Evolutionary conservation across 2,797 vertebrate genomes (phyloP).

Genomic region (Myiotriccus ornatus): DNA sequence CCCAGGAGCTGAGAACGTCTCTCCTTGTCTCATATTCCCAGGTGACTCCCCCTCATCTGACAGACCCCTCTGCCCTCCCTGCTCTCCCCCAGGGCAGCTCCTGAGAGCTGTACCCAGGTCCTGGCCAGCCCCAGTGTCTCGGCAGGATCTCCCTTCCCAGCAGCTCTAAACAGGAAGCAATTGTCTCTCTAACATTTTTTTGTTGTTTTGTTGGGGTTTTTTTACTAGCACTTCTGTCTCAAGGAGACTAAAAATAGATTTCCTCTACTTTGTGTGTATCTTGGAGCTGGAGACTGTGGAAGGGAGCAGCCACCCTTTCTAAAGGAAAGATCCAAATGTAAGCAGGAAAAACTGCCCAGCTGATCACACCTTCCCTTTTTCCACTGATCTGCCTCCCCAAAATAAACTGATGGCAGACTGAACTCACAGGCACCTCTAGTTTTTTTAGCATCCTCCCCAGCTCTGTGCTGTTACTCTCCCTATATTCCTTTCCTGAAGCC

Average conservation of each 20-base stretch:
- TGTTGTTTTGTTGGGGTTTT: neutral
- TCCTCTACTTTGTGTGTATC: neutral
- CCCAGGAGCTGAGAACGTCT: neutral
- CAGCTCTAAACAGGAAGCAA: conserved; percentile 22
- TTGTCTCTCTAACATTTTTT: conserved; percentile 6
- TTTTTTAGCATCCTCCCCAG: neutral
- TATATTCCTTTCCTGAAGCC: neutral
- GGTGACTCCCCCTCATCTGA: neutral
- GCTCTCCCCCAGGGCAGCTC: neutral
- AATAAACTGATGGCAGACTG: neutral
- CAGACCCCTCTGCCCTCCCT: neutral
- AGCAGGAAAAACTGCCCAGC: neutral
- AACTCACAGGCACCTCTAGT: neutral
- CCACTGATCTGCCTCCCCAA: neutral
- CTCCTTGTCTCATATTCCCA: neutral
- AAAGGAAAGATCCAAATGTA: neutral
- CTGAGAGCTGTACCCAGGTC: neutral
- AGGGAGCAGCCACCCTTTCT: neutral
- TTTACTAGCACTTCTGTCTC: neutral
- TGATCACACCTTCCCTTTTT: neutral
- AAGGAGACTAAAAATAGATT: conserved; percentile 11
- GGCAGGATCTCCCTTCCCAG: neutral
- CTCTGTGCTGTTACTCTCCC: neutral
- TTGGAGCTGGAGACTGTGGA: neutral
- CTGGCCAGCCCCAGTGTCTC: neutral